These are phyloP conservation scores for Ptilorrhoa leucosticta DNA, from an alignment of 2,113 vertebrate genomes.

Conservation along the genomic window DNA sequence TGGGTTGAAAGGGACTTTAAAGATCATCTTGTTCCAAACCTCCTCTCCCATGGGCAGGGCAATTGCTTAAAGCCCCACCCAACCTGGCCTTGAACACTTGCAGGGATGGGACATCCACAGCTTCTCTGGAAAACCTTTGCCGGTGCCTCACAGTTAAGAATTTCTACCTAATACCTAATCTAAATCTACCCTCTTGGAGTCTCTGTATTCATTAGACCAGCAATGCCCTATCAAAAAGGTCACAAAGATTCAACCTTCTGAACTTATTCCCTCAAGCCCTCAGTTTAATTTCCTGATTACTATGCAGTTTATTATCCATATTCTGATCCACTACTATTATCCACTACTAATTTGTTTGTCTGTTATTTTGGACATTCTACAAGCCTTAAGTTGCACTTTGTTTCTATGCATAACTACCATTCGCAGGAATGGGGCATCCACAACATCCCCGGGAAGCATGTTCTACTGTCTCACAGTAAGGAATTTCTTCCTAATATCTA, in stretches of 20 bases:
- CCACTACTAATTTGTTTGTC: background rate
- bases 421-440: background rate
- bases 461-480: background rate
- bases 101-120: background rate
- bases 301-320: background rate
- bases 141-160: background rate
- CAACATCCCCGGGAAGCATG: background rate
- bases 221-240: background rate
- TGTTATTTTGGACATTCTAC: background rate
- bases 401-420: background rate
- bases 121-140: background rate
- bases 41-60: background rate
- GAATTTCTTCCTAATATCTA: background rate
- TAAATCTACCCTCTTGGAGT: background rate
- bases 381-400: background rate
- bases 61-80: background rate
- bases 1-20: background rate
- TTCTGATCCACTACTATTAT: background rate
- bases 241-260: background rate
- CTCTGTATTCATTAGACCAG: background rate
- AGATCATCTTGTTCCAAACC: background rate
- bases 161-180: background rate
- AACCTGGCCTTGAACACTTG: background rate
- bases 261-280: background rate
- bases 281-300: background rate